Base-by-base conservation (phyloP, 2,888 invertebrate species). In the Brenthis hecate region DNA sequence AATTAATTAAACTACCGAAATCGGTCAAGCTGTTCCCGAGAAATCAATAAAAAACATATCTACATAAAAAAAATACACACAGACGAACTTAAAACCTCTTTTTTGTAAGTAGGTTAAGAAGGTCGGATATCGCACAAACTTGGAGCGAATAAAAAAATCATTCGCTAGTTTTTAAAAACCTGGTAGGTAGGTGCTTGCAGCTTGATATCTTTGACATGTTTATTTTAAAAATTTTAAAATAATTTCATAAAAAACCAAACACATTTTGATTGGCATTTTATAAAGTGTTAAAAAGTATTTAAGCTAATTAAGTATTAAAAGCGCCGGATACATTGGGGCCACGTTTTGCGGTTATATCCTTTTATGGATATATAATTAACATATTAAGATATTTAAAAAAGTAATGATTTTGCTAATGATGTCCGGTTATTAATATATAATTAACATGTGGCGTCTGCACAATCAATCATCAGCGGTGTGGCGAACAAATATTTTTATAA, bases 221-320 rank as follows among this genome's bases (percentile, higher is more conserved):
- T 58, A 19, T 58, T 47, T 58, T 47, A 23, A 58, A 23, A 58
- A 58, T 47, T 58, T 47, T 19, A 58, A 23, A 58, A 58, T 58
- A 23, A 47, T 54, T 23, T 43, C 16, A 4, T 23, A 8, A 58
- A 48, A 48, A 58, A 58, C 14, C 58, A 23, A 58, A 58, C n/a
- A n/a, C 47, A 58, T 50, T 36, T 43, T 61, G 47, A 66, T 55
- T 51, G 60, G 14, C 32, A 66, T 55, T 61, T 48, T 62, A 43
- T 13, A 50, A 63, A 61, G 61, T 62, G 61, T 51, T 56, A 56
- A 55, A 28, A 62, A 51, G 36, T 48, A 47, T 58, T 56, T 19
- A 54, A 62, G n/a, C 56, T 67, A 66, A 66, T 66, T 55, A 66
- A 62, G 56, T 16, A 62, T 56, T 67, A 62, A 61, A 61, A 61